Base-by-base conservation (phyloP, 2,797 vertebrate genomes). In the Mus minutoides region DNA sequence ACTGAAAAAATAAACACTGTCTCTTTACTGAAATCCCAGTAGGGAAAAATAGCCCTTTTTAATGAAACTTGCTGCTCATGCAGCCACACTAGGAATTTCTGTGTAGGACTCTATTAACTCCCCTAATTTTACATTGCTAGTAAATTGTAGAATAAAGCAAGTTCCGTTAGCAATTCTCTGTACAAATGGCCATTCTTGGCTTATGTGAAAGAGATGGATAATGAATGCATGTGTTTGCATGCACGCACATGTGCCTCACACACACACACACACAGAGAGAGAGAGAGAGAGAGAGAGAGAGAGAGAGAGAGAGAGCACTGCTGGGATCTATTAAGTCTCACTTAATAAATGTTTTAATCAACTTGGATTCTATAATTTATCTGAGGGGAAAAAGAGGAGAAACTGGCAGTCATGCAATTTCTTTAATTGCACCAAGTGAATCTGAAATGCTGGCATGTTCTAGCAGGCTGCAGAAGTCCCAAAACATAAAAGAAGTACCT, bases 1-100 rank as follows among this genome's bases (percentile, higher is more conserved):
- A 96, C 98, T 98, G 98, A 98, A 98, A 98, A 98, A 98, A 99
- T 99, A 99, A 99, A 99, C 98, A 99, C 98, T 98, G 98, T 98
- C 98, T 98, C 98, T 98, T 98, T 98, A 97, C 97, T 96, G 96
- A 98, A 98, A 98, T 98, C 98, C 98, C 98, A 94, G 87, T 94
- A 98, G 98, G 98, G 98, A 95, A 98, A 98, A 98, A 98, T 91
- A 98, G 97, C 97, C 97, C 97, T 98, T 98, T 98, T 98, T 97
- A 98, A 98, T 98, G 97, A 97, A 98, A 98, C 97, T 98, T 97
- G 92, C 98, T 98, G 97, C 98, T 98, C 97, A 97, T 97, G 98
- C 94, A 98, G 97, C 96, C 91, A 98, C 92, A 95, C 92, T 83
- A 98, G 95, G 97, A 98, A 98, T 98, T 98, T 98, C 98, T 98